A percentile compares a stretch with the other conserved stretches of the same genome.
Evolutionary conservation across 2,797 vertebrate species (phyloP).

Genomic region (Glossophaga mutica): DNA sequence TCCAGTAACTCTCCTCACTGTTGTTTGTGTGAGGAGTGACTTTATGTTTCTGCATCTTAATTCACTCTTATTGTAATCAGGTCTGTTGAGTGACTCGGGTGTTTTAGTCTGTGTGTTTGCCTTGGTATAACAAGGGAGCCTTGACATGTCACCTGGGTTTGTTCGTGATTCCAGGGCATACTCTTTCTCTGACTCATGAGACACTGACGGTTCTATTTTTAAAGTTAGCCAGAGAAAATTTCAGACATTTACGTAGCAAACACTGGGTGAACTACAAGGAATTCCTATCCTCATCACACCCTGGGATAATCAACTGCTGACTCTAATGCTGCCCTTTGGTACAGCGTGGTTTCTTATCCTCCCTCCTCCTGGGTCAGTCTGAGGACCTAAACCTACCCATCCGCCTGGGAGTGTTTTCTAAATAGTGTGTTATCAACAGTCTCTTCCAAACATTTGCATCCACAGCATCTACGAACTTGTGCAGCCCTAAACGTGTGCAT

Average conservation of each 20-base stretch:
- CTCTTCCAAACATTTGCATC: background rate
- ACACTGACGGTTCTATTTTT: background rate
- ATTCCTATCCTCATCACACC: background rate
- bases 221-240: conserved; percentile 37
- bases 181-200: background rate
- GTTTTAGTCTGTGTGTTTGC: background rate
- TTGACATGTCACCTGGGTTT: background rate
- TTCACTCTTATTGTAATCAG: background rate
- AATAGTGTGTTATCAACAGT: background rate
- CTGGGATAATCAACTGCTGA: background rate
- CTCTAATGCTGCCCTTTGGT: background rate
- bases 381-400: background rate
- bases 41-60: background rate
- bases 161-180: background rate
- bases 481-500: background rate
- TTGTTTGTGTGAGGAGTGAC: background rate
- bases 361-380: background rate
- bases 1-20: background rate
- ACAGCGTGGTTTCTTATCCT: background rate
- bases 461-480: background rate
- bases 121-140: background rate
- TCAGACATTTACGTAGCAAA: background rate
- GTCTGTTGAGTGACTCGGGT: background rate
- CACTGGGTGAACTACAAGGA: background rate
- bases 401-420: background rate